phyloP scores from a whole-genome alignment of 1,140 invertebrate species.

The Anoplolepis gracilipes region DNA sequence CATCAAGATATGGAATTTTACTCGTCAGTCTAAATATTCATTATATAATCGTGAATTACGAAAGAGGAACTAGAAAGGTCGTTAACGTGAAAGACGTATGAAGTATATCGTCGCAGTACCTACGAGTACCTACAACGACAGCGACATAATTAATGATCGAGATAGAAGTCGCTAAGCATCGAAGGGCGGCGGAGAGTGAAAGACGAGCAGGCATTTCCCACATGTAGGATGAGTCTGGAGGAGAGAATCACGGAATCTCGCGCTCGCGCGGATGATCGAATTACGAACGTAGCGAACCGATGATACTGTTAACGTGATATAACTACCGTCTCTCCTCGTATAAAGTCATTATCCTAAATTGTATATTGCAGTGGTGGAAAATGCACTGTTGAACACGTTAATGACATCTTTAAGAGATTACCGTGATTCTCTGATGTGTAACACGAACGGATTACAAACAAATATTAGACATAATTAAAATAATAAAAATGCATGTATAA shows the following conservation, averaged over 20 bases:
- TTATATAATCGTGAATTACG: background rate
- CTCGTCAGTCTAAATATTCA: background rate
- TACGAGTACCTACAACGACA: background rate
- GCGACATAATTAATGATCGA: constrained; percentile 69
- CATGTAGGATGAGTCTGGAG: constrained; percentile 34
- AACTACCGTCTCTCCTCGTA: constrained; percentile 52
- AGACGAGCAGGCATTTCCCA: constrained; percentile 57
- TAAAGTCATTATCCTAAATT: constrained; percentile 63
- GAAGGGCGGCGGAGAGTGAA: constrained; percentile 41
- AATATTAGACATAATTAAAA: constrained; percentile 1
- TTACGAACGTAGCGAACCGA: constrained; percentile 68
- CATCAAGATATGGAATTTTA: constrained; percentile 32
- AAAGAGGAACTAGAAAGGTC: constrained; percentile 50
- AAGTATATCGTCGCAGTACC: constrained; percentile 8
- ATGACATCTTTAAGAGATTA: constrained; percentile 18
- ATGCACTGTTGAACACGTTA: background rate
- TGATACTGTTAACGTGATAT: constrained; percentile 67
- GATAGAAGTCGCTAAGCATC: constrained; percentile 45
- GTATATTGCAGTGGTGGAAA: background rate
- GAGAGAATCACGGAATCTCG: constrained; percentile 42
- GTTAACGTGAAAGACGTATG: constrained; percentile 60
- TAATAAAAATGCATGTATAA: background rate
- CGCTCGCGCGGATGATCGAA: constrained; percentile 70
- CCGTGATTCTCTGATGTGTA: background rate
- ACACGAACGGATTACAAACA: constrained; percentile 1